A percentile compares a stretch with the other conserved stretches of the same genome.
Evolutionary conservation across 2,888 invertebrate species (phyloP).

Genomic region (Subacronicta megacephala): DNA sequence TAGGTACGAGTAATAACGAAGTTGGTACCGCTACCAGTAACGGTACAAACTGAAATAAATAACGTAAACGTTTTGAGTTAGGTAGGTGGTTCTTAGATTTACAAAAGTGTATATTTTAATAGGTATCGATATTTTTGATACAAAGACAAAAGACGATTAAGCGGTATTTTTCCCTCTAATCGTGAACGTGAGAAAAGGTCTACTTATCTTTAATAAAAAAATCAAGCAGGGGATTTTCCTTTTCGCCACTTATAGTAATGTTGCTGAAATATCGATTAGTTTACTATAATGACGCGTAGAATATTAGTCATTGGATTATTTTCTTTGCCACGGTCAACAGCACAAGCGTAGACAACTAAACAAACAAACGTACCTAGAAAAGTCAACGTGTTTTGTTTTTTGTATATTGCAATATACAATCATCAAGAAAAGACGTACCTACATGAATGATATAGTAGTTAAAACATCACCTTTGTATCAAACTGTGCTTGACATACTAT

Average conservation of each 20-base stretch:
- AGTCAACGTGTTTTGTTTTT: constrained; percentile 2
- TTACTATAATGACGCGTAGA: neutral
- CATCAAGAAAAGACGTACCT: too few species aligned
- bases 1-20: neutral
- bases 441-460: too few species aligned
- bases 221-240: neutral
- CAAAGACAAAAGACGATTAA: neutral
- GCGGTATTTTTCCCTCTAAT: neutral
- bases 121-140: too few species aligned
- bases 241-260: too few species aligned
- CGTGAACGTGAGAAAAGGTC: neutral
- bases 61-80: neutral
- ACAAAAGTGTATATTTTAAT: too few species aligned
- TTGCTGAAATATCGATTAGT: neutral
- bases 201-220: neutral
- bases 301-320: constrained; percentile 10
- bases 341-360: constrained; percentile 9
- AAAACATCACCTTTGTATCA: too few species aligned
- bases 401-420: neutral
- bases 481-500: too few species aligned
- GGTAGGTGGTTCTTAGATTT: too few species aligned
- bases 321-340: constrained; percentile 6
- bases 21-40: neutral
- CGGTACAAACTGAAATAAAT: neutral
- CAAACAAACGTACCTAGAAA: constrained; percentile 2